Base-by-base conservation (phyloP, 1,140 invertebrate species). In the Platorchestia sp. region DNA sequence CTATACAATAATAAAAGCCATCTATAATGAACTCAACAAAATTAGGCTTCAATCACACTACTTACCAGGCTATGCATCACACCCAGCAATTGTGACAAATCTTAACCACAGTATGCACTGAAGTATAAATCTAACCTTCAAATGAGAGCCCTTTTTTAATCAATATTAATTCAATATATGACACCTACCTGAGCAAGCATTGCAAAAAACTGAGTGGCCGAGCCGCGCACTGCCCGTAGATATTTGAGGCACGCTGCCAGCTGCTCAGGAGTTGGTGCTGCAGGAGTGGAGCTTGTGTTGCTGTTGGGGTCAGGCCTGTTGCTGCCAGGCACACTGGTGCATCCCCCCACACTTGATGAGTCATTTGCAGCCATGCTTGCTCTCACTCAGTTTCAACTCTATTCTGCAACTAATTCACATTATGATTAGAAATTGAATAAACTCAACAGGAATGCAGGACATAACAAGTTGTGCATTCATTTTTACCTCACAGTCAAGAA, bases 281-380 rank as follows among this genome's bases (percentile, higher is more conserved):
- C 91, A 19, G 43, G 36, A 3, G 45, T 19, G 19, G 45, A 47
- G 45, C 40, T 45, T 0, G 41, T 44, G 47, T 36, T 45, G 91
- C 91, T 93, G 45, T 47, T 93, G 91, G 91, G 91, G 91, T 93
- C 91, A 93, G 91, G 91, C 44, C 91, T 44, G 45, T 93, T 93
- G 91, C 91, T 93, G 45, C 43, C 45, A 44, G 91, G 91, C 10
- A 93, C 44, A 44, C 91, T 93, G 45, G 19, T 93, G 36, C 91
- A 93, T 0, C 91, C 45, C 40, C 91, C 91, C 10, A 45, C 45
- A 93, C 41, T 93, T 10, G 86, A 36, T 10, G 91, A 44, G 10
- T 93, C 91, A 14, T 6, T 47, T 40, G 43, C 47, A n/a, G 91
- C 45, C 91, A 93, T 93, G 91, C 19, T 93, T 93, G 7, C 14